Evolutionary conservation across 2,888 invertebrate genomes (phyloP).

Genomic region (Schizotus pectinicornis): DNA sequence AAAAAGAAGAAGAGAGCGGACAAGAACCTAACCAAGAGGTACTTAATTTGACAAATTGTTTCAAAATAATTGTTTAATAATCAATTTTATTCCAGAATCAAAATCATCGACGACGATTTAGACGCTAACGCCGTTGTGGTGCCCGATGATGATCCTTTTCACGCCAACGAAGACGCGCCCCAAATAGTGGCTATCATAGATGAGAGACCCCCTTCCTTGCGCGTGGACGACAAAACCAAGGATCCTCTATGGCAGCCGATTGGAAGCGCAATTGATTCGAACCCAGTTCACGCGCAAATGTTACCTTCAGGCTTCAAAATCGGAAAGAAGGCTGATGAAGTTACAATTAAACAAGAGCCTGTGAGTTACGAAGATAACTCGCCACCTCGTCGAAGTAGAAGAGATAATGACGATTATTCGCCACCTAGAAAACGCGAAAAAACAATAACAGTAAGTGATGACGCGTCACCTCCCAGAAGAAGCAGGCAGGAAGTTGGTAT

Average conservation of each 20-base stretch:
- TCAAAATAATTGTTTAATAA: constrained; percentile 2
- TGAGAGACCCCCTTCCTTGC: constrained; percentile 74
- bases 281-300: constrained; percentile 10
- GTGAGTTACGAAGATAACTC: no score
- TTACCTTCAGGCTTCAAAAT: constrained; percentile 31
- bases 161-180: constrained; percentile 86
- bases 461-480: constrained; percentile 36
- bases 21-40: constrained; percentile 39
- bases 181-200: constrained; percentile 88
- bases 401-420: constrained; percentile 13
- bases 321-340: constrained; percentile 21
- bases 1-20: constrained; percentile 71
- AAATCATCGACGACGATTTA: constrained; percentile 86
- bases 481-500: constrained; percentile 32
- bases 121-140: constrained; percentile 67
- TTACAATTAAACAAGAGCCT: neutral
- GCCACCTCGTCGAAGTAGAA: constrained; percentile 18
- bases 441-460: constrained; percentile 13
- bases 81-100: constrained; percentile 64
- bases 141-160: constrained; percentile 72
- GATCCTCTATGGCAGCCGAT: constrained; percentile 53
- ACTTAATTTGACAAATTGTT: constrained; percentile 9
- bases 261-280: constrained; percentile 33
- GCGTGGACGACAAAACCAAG: constrained; percentile 52
- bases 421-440: constrained; percentile 20